These are phyloP conservation scores for Noctua janthe DNA, from an alignment of 2,888 invertebrate genomes.

Conservation along the genomic window DNA sequence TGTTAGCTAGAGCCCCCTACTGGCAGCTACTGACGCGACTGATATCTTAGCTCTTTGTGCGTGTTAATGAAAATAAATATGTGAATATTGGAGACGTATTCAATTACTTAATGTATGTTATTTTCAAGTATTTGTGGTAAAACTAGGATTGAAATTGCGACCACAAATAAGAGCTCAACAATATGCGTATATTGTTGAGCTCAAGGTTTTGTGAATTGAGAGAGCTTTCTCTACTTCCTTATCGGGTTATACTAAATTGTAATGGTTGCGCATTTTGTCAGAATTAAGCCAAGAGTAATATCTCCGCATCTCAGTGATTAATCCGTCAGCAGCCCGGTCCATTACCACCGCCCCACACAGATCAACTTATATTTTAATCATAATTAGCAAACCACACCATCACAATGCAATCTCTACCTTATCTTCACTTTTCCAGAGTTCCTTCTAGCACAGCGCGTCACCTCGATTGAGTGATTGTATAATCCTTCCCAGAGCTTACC, in stretches of 20 bases:
- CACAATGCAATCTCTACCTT: slow-evolving; percentile 47
- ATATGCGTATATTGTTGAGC: background rate
- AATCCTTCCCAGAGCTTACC: slow-evolving; percentile 60
- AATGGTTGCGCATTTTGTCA: slow-evolving; percentile 18
- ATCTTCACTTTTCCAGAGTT: background rate
- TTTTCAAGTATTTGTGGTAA: background rate
- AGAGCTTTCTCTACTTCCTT: background rate
- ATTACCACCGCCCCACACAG: slow-evolving; percentile 52
- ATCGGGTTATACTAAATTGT: slow-evolving; percentile 1
- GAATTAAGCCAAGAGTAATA: slow-evolving; percentile 25
- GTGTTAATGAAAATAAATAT: slow-evolving; percentile 6
- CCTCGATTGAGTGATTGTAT: slow-evolving; percentile 60
- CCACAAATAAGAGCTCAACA: background rate
- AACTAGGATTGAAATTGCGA: background rate
- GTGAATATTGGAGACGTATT: slow-evolving; percentile 6
- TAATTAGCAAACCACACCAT: slow-evolving; percentile 45
- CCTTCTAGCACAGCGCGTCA: slow-evolving; percentile 8
- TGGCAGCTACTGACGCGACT: slow-evolving; percentile 10
- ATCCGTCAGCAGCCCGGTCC: slow-evolving; percentile 50
- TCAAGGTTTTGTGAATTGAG: background rate
- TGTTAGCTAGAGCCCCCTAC: slow-evolving; percentile 42
- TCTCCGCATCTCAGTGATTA: slow-evolving; percentile 48
- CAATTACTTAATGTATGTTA: slow-evolving; percentile 12
- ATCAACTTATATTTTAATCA: slow-evolving; percentile 67
- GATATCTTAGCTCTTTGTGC: slow-evolving; percentile 33